A percentile compares a stretch with the other conserved stretches of the same genome.
phyloP scores from a whole-genome alignment of 2,888 invertebrate genomes.

The Drosophila monieri region DNA sequence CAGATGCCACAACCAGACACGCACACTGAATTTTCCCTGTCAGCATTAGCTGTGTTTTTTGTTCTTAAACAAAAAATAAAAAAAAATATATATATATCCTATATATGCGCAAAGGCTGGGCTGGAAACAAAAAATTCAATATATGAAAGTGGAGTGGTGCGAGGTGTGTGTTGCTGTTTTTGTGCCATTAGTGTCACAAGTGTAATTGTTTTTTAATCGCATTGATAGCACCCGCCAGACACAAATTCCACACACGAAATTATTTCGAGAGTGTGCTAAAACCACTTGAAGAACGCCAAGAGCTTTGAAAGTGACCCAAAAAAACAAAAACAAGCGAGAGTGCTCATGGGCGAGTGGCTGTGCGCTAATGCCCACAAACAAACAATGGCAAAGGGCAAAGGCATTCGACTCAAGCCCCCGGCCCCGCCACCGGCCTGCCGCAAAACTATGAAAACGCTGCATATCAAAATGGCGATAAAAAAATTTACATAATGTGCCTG shows the following conservation, averaged over 20 bases:
- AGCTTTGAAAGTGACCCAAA: conserved; percentile 69
- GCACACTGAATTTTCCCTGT: conserved; percentile 10
- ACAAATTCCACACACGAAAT: conserved; percentile 52
- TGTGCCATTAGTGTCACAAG: conserved; percentile 68
- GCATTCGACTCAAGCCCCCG: conserved; percentile 30
- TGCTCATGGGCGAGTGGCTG: conserved; percentile 22
- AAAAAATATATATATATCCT: conserved; percentile 32
- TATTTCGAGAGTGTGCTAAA: conserved; percentile 65
- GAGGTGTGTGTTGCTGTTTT: background rate
- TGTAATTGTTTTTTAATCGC: conserved; percentile 78
- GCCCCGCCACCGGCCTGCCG: conserved; percentile 8
- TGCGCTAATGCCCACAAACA: conserved; percentile 38
- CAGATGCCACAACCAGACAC: conserved; percentile 66
- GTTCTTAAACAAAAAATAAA: conserved; percentile 23
- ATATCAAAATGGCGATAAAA: conserved; percentile 42
- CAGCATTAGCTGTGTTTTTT: conserved; percentile 17
- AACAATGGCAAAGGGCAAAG: conserved; percentile 30
- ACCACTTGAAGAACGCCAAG: conserved; percentile 62
- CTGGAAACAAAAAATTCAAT: conserved; percentile 31
- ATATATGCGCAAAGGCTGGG: conserved; percentile 16
- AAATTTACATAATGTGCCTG: conserved; percentile 42
- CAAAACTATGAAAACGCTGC: conserved; percentile 18
- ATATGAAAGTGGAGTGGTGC: conserved; percentile 2
- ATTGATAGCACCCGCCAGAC: conserved; percentile 61
- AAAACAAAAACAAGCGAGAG: conserved; percentile 53